Percentiles rank a stretch among this genome's conserved stretches.
These are phyloP conservation scores for Brachionus sp. DNA, from an alignment of 1,140 invertebrate species.

Conservation along the genomic window DNA sequence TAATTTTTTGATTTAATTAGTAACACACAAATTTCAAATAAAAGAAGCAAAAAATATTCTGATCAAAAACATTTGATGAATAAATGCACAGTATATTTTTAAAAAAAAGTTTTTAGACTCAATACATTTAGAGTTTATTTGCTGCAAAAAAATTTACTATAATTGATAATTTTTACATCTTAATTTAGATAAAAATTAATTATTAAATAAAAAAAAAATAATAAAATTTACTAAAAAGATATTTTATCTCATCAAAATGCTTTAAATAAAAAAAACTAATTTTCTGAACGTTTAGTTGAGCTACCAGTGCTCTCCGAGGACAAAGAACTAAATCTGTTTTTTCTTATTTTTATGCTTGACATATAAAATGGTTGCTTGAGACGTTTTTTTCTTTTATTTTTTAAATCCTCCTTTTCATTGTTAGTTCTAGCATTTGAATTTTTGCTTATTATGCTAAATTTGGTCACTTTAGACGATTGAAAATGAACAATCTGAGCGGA, in stretches of 20 bases:
- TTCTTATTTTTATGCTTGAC: conserved; percentile 28
- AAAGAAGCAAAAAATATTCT: no score
- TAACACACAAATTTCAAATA: no score
- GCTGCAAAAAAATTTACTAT: no score
- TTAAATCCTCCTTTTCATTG: background rate
- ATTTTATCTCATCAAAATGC: background rate
- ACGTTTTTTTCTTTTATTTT: background rate
- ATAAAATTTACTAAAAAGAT: background rate
- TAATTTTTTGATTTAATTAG: no score
- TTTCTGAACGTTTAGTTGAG: background rate
- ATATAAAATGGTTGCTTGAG: background rate
- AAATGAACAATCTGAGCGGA: background rate
- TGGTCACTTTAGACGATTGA: background rate
- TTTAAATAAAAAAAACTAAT: background rate
- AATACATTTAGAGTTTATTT: no score
- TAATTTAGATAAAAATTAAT: no score
- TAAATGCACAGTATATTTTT: no score
- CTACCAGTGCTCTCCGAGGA: conserved; percentile 16
- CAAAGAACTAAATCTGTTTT: conserved; percentile 3
- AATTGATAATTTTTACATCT: no score
- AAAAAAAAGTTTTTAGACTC: no score
- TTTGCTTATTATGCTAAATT: conserved; percentile 18
- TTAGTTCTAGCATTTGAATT: background rate
- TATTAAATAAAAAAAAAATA: background rate
- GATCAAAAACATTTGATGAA: no score